phyloP scores from a whole-genome alignment of 1,140 invertebrate genomes.

The Pectinophora gossypiella region DNA sequence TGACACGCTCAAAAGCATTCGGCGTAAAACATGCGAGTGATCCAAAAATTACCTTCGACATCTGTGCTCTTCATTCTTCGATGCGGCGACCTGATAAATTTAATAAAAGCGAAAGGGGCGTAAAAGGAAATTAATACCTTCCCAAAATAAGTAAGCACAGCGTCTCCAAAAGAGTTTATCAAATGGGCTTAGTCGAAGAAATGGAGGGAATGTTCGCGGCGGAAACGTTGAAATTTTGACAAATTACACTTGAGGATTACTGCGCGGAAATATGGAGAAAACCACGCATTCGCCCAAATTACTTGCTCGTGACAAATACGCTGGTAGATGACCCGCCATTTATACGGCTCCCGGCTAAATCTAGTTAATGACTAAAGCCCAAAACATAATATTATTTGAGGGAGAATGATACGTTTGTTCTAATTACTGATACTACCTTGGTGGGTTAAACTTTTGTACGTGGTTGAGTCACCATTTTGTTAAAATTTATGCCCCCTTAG shows the following conservation, averaged over 20 bases:
- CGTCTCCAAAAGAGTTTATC: slow-evolving; percentile 27
- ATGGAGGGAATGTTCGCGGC: slow-evolving; percentile 9
- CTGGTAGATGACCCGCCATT: slow-evolving; percentile 40
- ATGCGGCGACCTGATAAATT: too few relatives aligned
- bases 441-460: too few relatives aligned
- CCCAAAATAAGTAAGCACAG: slow-evolving; percentile 18
- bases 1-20: too few relatives aligned
- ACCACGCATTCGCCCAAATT: slow-evolving; percentile 44
- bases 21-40: too few relatives aligned
- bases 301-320: slow-evolving; percentile 41
- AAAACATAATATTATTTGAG: slow-evolving; percentile 15
- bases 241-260: slow-evolving; percentile 43
- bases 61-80: too few relatives aligned
- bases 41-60: too few relatives aligned
- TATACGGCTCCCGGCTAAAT: slow-evolving; percentile 29
- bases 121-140: slow-evolving; percentile 12
- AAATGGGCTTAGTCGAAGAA: slow-evolving; percentile 21
- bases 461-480: too few relatives aligned
- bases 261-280: slow-evolving; percentile 44
- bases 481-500: too few relatives aligned
- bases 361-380: slow-evolving; percentile 27
- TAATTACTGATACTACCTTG: too few relatives aligned
- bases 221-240: slow-evolving; percentile 43
- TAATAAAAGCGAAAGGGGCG: neutral
- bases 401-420: slow-evolving; percentile 9